Conservation (phyloP, 2,113 vertebrate genomes). For the Fulica atra region DNA sequence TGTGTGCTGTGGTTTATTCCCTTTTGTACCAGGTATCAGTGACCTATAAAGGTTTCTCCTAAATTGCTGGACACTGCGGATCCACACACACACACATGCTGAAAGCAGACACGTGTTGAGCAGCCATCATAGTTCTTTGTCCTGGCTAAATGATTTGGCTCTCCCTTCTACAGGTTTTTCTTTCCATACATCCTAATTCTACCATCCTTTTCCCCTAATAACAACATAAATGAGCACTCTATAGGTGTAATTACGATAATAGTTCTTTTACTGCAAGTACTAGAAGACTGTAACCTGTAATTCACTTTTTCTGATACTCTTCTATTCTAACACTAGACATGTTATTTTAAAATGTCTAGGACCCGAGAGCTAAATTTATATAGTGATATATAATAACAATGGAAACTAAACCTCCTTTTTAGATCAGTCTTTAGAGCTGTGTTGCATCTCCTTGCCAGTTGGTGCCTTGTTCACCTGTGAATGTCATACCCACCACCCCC, state of each 20-base stretch:
- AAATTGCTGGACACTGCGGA: not conserved
- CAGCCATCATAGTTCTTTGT: not conserved
- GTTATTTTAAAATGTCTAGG: slow-evolving; percentile 38
- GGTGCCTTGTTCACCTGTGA: not conserved
- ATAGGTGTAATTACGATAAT: not conserved
- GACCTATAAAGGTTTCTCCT: not conserved
- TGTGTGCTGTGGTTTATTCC: not conserved
- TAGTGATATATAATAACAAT: not conserved
- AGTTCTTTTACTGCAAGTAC: slow-evolving; percentile 29
- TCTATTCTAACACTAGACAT: slow-evolving; percentile 16
- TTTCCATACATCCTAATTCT: not conserved
- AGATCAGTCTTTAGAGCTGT: not conserved
- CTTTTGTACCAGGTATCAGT: not conserved
- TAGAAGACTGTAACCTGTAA: slow-evolving; percentile 36
- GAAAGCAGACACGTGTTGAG: not conserved
- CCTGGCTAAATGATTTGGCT: not conserved
- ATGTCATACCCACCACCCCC: not conserved
- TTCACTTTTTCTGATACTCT: slow-evolving; percentile 30
- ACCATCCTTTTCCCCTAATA: not conserved
- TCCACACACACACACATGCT: not conserved
- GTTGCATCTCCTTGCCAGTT: not conserved
- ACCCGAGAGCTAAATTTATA: slow-evolving; percentile 23
- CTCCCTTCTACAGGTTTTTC: not conserved
- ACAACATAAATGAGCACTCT: slow-evolving; percentile 7
- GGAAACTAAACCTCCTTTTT: not conserved